phyloP scores from a whole-genome alignment of 1,140 invertebrate species.

The Nymphalis io region DNA sequence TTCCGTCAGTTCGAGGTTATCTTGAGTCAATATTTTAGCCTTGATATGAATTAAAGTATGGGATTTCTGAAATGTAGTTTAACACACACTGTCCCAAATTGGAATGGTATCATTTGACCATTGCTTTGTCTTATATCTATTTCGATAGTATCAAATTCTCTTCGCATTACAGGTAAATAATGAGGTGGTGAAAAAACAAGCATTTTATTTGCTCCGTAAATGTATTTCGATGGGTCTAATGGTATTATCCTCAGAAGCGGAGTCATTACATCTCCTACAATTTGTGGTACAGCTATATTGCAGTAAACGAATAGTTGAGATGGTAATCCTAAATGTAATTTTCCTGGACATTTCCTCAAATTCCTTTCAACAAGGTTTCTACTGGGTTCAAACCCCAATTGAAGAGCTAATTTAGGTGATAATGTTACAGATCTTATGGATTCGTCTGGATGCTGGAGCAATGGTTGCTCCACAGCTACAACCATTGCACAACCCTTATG shows the following conservation, averaged over 20 bases:
- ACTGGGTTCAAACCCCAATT: no score
- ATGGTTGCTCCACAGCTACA: no score
- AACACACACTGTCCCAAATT: conserved; percentile 61
- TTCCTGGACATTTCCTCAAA: conserved; percentile 11
- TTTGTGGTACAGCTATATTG: conserved; percentile 43
- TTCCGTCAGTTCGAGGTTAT: conserved; percentile 31
- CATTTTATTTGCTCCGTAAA: conserved; percentile 49
- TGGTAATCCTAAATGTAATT: not conserved
- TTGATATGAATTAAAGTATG: conserved; percentile 63
- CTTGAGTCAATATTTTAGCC: conserved; percentile 49
- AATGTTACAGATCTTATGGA: no score
- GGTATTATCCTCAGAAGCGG: conserved; percentile 50
- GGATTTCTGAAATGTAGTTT: no score
- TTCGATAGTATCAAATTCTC: conserved; percentile 53
- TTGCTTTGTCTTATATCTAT: conserved; percentile 54
- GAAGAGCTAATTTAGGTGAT: no score
- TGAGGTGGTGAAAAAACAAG: conserved; percentile 47
- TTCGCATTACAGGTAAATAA: conserved; percentile 46
- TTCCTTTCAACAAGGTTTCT: no score
- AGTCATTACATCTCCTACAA: conserved; percentile 53
- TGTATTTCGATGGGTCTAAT: conserved; percentile 43
- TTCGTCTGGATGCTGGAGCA: no score
- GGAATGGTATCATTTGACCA: conserved; percentile 52
- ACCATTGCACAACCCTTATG: no score
- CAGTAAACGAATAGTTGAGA: conserved; percentile 3